Evolutionary conservation across 2,888 invertebrate genomes (phyloP).

Genomic region (Andrena bicolor): DNA sequence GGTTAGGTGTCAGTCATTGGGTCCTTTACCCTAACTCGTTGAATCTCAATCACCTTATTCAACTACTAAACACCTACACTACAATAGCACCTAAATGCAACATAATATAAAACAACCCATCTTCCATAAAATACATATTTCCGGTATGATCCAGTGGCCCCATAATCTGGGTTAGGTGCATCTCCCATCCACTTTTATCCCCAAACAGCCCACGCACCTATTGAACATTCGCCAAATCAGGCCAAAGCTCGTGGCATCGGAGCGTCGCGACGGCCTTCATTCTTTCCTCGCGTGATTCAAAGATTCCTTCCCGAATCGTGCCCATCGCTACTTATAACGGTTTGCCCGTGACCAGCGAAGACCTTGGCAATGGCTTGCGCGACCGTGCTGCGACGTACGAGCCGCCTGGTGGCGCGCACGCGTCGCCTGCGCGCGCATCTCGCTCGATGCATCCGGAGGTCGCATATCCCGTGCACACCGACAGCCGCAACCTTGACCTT

Average conservation of each 20-base stretch:
- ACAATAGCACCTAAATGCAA: no score
- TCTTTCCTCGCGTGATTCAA: background rate
- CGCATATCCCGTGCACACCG: slow-evolving; percentile 63
- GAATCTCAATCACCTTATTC: no score
- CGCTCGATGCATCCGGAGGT: slow-evolving; percentile 77
- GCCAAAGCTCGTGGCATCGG: no score
- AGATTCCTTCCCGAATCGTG: slow-evolving; percentile 27
- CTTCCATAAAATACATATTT: no score
- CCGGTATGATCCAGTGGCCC: no score
- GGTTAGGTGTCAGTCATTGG: no score
- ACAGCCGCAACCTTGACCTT: slow-evolving; percentile 78
- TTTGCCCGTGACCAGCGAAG: slow-evolving; percentile 81
- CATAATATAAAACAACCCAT: no score
- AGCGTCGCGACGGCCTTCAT: background rate
- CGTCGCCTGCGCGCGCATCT: slow-evolving; percentile 70
- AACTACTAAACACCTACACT: no score
- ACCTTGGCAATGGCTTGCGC: slow-evolving; percentile 81
- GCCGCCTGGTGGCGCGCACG: slow-evolving; percentile 76
- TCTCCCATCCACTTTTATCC: no score
- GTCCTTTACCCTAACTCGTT: no score
- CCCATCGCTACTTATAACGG: slow-evolving; percentile 70
- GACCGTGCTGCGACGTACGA: slow-evolving; percentile 57
- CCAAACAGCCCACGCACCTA: background rate
- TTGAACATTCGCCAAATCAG: background rate
- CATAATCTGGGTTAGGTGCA: no score